Evolutionary conservation across 1,140 invertebrate species (phyloP).

Genomic region (Pantala flavescens): DNA sequence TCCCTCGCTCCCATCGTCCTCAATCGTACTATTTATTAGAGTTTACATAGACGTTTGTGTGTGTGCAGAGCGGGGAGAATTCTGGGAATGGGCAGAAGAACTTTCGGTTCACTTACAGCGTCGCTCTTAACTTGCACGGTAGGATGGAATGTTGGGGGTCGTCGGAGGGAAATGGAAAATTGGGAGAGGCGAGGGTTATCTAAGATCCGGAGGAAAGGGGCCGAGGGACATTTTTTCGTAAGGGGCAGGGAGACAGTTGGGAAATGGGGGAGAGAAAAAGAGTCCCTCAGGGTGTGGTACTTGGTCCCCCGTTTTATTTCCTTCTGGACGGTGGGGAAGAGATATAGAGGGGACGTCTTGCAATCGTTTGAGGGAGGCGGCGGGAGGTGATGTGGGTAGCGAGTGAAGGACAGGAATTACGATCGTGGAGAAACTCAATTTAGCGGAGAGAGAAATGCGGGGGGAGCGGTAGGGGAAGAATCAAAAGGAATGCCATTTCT

Average conservation of each 20-base stretch:
- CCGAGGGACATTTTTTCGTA: neutral
- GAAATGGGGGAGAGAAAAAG: conserved; percentile 2
- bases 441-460: neutral
- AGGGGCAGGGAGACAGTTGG: neutral
- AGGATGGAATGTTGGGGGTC: neutral
- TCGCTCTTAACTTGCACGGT: neutral
- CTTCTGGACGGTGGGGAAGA: neutral
- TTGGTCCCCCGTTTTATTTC: neutral
- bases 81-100: neutral
- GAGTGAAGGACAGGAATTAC: neutral
- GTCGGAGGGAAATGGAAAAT: neutral
- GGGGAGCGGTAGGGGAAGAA: neutral
- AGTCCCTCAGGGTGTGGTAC: conserved; percentile 6
- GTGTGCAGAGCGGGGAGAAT: neutral
- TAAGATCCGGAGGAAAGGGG: neutral
- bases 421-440: conserved; percentile 1
- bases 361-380: neutral
- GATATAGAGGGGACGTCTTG: neutral
- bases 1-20: no score
- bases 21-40: no score
- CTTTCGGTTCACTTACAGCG: neutral
- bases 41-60: no score
- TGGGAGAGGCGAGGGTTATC: neutral
- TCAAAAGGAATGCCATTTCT: neutral
- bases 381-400: neutral